A percentile compares a stretch with the other conserved stretches of the same genome.
Conservation (phyloP, 2,797 vertebrate genomes). For the Bradypodion ventrale region DNA sequence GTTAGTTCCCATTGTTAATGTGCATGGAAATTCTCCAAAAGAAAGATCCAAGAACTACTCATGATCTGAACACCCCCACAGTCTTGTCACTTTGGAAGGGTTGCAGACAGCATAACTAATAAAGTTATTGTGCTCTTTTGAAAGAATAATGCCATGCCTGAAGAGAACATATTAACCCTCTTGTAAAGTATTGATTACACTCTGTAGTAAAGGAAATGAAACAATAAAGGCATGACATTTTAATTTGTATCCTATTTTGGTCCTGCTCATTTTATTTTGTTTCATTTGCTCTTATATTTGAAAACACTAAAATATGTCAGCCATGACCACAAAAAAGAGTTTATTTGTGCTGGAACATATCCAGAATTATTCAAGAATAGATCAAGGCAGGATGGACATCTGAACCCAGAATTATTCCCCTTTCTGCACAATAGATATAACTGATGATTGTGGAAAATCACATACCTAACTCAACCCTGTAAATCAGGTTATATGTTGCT, state of each 20-base stretch:
- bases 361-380: conserved; percentile 66
- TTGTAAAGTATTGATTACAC: conserved; percentile 81
- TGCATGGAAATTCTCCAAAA: conserved; percentile 69
- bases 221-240: conserved; percentile 75
- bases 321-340: conserved; percentile 61
- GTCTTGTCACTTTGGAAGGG: conserved; percentile 72
- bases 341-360: conserved; percentile 67
- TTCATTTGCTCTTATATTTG: conserved; percentile 77
- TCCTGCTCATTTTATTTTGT: conserved; percentile 73
- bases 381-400: conserved; percentile 32
- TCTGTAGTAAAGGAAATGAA: conserved; percentile 77
- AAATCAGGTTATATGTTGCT: no score
- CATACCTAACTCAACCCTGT: not conserved
- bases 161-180: conserved; percentile 82
- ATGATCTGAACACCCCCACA: conserved; percentile 69
- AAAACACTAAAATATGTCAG: conserved; percentile 73
- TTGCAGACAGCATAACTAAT: conserved; percentile 81
- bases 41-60: conserved; percentile 74
- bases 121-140: conserved; percentile 80
- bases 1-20: conserved; percentile 58
- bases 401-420: not conserved
- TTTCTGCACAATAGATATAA: not conserved
- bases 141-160: conserved; percentile 82
- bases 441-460: not conserved
- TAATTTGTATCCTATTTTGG: conserved; percentile 76